Evolutionary conservation across 2,113 vertebrate genomes (phyloP), one percentile per base, ranked within the genome.

Genomic region (Zosterops japonicus): DNA sequence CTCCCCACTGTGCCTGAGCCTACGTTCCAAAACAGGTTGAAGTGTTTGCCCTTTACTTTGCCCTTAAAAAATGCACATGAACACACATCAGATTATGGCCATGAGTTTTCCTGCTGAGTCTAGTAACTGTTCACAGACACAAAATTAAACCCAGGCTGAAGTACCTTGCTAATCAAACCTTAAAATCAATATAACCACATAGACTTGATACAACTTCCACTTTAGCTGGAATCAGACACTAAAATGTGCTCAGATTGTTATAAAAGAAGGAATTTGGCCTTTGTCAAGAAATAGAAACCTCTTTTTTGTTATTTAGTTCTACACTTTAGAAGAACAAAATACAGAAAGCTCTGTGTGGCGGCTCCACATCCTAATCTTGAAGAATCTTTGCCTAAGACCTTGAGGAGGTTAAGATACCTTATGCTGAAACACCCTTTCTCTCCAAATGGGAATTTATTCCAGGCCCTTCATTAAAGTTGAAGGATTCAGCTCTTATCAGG

Each of bases 361-460:
- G 39, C 39, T 39, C n/a, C 39, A 61, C 52, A 44, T 88, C 87
- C 69, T 87, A 11, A 65, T 84, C 89, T 49, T 87, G 83, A 95
- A 80, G 67, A 80, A 94, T 67, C 44, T 93, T 36, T 89, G 28
- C 78, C 75, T 88, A 50, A 90, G 64, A 76, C 27, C 59, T 83
- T 74, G 71, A 74, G 63, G 39, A 94, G 75, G 67, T 96, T 95
- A 88, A 74, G 42, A 77, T 44, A 86, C 19, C 5, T 0, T 87
- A 72, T 65, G 59, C 67, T 85, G 64, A 95, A 94, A 88, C 39
- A 91, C 68, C 63, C 25, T 88, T 93, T 91, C 75, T 85, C 59
- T 95, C 59, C 75, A 79, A 94, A 91, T 67, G 28, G 42, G 75
- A 94, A 90, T 95, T 95, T 95, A 95, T 93, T 93, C 60, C 60